These are phyloP conservation scores for Ochotona princeps DNA, from an alignment of 2,113 vertebrate species.

Conservation along the genomic window DNA sequence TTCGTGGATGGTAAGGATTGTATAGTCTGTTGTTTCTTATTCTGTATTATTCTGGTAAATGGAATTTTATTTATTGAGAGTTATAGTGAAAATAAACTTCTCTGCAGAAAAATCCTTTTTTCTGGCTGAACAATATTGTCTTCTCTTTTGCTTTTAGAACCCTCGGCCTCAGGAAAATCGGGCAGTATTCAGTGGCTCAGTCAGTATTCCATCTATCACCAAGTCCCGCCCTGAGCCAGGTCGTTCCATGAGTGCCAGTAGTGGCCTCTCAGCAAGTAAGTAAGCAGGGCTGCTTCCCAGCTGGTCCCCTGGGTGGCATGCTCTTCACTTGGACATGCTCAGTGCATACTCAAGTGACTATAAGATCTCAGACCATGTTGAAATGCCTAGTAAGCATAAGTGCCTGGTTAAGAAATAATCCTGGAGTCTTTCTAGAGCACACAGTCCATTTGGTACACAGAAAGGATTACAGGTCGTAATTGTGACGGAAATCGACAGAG, in stretches of 20 bases:
- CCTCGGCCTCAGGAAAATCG: slow-evolving; percentile 96
- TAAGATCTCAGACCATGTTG: background rate
- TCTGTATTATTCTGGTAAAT: background rate
- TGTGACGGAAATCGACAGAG: too few relatives aligned
- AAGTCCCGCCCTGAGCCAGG: slow-evolving; percentile 95
- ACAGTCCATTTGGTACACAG: background rate
- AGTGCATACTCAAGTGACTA: accelerated
- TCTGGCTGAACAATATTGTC: slow-evolving; percentile 37
- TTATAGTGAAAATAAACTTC: background rate
- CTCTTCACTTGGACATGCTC: background rate
- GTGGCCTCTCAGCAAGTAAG: slow-evolving; percentile 96
- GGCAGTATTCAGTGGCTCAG: slow-evolving; percentile 96
- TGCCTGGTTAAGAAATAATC: background rate
- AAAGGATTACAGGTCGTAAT: accelerated
- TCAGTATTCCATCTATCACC: slow-evolving; percentile 97
- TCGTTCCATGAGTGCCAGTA: slow-evolving; percentile 98
- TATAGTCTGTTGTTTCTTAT: background rate
- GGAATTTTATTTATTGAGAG: background rate
- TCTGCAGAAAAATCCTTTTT: background rate
- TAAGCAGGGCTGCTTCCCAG: slow-evolving; percentile 30
- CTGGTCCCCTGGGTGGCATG: background rate
- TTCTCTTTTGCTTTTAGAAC: slow-evolving; percentile 88
- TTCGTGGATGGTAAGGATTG: background rate
- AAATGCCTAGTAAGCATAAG: accelerated
- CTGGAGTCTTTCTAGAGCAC: background rate